Percentiles rank a stretch among this genome's conserved stretches.
Evolutionary conservation across 2,888 invertebrate genomes (phyloP).

Genomic region (Arrhopalites spinosus): DNA sequence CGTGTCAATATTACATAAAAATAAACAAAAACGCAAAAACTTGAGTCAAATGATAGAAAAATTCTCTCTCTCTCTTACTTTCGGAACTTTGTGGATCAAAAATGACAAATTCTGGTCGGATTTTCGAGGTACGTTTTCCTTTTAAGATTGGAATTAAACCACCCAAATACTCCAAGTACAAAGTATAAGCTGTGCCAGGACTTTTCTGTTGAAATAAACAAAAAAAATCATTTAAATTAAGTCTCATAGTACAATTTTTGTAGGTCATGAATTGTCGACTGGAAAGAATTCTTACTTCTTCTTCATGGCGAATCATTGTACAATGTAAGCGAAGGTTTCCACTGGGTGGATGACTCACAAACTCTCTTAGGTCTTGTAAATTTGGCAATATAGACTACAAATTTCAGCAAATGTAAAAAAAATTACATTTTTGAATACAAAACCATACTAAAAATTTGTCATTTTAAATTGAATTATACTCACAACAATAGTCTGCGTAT

Average conservation of each 20-base stretch:
- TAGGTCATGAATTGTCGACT: too few species aligned
- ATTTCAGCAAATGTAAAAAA: too few species aligned
- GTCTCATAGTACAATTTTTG: too few species aligned
- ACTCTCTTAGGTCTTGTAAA: slow-evolving; percentile 81
- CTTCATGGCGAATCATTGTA: slow-evolving; percentile 93
- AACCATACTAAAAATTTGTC: too few species aligned
- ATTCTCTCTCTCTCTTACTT: slow-evolving; percentile 39
- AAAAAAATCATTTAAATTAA: too few species aligned
- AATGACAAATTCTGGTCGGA: slow-evolving; percentile 97
- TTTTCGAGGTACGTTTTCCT: slow-evolving; percentile 93
- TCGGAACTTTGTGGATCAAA: slow-evolving; percentile 83
- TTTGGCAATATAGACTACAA: slow-evolving; percentile 92
- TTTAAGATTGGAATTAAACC: slow-evolving; percentile 94
- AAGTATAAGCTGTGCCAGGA: slow-evolving; percentile 78
- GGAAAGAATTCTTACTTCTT: slow-evolving; percentile 69
- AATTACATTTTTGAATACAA: too few species aligned
- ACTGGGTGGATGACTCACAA: slow-evolving; percentile 89
- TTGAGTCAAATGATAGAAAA: too few species aligned
- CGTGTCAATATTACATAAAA: too few species aligned
- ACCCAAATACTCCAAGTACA: slow-evolving; percentile 93
- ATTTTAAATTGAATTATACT: too few species aligned
- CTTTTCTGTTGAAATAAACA: slow-evolving; percentile 25
- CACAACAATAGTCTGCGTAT: slow-evolving; percentile 92
- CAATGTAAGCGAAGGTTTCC: slow-evolving; percentile 89
- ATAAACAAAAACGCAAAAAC: too few species aligned